Evolutionary conservation across 2,113 vertebrate genomes (phyloP).

Genomic region (Crotalus viridis): DNA sequence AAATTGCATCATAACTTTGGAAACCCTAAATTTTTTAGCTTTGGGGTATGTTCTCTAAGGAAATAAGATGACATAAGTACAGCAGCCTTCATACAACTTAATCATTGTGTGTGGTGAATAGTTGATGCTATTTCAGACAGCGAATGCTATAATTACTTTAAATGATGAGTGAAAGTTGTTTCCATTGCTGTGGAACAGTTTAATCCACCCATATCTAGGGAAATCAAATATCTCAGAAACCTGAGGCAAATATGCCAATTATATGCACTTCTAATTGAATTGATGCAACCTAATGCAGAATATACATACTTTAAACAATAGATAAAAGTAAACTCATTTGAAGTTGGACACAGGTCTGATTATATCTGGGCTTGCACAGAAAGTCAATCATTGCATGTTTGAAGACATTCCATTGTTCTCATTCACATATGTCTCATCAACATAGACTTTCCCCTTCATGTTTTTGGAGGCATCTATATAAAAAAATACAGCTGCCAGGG

Average conservation of each 20-base stretch:
- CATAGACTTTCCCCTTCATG: slow-evolving; percentile 2
- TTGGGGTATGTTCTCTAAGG: not conserved
- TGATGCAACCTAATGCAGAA: not conserved
- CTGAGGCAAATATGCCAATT: not conserved
- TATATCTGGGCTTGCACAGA: not conserved
- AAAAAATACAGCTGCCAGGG: slow-evolving; percentile 7
- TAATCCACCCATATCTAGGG: not conserved
- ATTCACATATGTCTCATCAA: not conserved
- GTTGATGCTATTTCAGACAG: not conserved
- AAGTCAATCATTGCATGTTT: slow-evolving; percentile 10
- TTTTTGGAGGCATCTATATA: not conserved
- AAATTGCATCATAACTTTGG: not conserved
- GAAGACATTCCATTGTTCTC: slow-evolving; percentile 1
- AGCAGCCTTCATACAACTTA: not conserved
- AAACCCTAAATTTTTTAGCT: not conserved
- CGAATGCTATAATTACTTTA: not conserved
- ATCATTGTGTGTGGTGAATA: not conserved
- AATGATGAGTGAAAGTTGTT: not conserved
- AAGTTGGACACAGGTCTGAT: not conserved
- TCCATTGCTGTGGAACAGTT: slow-evolving; percentile 2
- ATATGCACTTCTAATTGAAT: not conserved
- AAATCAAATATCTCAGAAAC: not conserved
- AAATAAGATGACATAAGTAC: not conserved
- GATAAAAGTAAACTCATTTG: slow-evolving; percentile 4
- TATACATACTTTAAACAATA: not conserved